A percentile compares a stretch with the other conserved stretches of the same genome.
Evolutionary conservation across 1,140 invertebrate genomes (phyloP).

Genomic region (Drosophila orosa): DNA sequence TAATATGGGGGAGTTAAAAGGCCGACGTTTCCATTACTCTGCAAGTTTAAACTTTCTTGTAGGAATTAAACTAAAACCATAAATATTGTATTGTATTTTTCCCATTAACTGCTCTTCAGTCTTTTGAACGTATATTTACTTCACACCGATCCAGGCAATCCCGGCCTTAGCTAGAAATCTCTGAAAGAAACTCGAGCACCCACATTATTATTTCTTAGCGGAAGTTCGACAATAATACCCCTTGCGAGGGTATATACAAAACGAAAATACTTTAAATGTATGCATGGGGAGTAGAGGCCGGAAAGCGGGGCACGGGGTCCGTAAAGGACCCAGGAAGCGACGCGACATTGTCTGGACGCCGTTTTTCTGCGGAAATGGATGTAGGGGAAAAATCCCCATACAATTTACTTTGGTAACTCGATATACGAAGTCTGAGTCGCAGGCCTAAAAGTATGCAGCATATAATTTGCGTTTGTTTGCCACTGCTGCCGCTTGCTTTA

Average conservation of each 20-base stretch:
- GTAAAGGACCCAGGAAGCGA: conserved; percentile 19
- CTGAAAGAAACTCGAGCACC: background rate
- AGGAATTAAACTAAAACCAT: background rate
- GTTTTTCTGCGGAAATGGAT: conserved; percentile 73
- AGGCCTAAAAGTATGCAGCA: conserved; percentile 78
- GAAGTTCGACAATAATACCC: conserved; percentile 7
- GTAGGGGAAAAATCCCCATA: conserved; percentile 63
- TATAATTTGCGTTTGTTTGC: conserved; percentile 80
- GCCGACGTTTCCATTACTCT: conserved; percentile 15
- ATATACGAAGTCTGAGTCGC: conserved; percentile 52
- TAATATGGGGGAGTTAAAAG: conserved; percentile 9
- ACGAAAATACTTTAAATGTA: conserved; percentile 62
- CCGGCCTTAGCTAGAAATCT: background rate
- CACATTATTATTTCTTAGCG: conserved; percentile 11
- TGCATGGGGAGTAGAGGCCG: conserved; percentile 35
- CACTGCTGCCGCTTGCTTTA: conserved; percentile 69
- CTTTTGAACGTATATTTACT: too few species aligned
- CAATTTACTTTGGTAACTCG: conserved; percentile 74
- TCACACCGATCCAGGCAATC: background rate
- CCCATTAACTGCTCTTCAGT: too few species aligned
- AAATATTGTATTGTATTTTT: too few species aligned
- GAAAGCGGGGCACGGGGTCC: background rate
- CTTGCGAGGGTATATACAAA: conserved; percentile 16
- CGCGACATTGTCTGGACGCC: conserved; percentile 73
- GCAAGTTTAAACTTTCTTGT: too few species aligned